A percentile compares a stretch with the other conserved stretches of the same genome.
These are phyloP conservation scores for Pomacea maculata DNA, from an alignment of 1,140 invertebrate species.

Conservation along the genomic window DNA sequence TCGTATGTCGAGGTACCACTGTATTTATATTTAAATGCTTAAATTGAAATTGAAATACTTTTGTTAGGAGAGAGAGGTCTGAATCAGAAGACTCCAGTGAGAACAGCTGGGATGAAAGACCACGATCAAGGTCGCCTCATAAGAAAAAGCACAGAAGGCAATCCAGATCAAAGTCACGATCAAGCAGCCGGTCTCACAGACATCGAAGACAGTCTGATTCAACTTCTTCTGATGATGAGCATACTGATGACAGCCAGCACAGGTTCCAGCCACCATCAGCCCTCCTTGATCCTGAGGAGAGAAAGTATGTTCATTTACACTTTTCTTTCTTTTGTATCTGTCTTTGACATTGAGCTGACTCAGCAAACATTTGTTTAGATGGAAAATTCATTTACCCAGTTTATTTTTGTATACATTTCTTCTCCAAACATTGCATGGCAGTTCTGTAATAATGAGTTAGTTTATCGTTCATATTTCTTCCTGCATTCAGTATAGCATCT, in stretches of 20 bases:
- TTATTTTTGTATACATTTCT: no score
- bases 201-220: not conserved
- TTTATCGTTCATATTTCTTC: no score
- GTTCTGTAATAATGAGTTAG: no score
- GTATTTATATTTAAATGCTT: no score
- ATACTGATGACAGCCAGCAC: not conserved
- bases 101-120: not conserved
- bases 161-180: constrained; percentile 1
- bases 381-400: no score
- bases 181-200: constrained; percentile 1
- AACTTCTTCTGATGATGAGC: not conserved
- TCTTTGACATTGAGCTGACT: no score
- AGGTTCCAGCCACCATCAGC: not conserved
- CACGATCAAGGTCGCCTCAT: not conserved
- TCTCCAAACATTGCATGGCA: no score
- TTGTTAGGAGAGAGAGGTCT: not conserved
- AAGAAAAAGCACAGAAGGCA: not conserved
- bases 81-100: constrained; percentile 13
- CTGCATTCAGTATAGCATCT: no score
- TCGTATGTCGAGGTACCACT: no score
- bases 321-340: not conserved
- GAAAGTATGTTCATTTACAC: not conserved
- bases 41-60: no score
- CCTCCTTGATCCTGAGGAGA: not conserved
- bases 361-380: no score